Evolutionary conservation across 2,888 invertebrate species (phyloP), one percentile per base, ranked within the genome.

Genomic region (Andrena bicolor): DNA sequence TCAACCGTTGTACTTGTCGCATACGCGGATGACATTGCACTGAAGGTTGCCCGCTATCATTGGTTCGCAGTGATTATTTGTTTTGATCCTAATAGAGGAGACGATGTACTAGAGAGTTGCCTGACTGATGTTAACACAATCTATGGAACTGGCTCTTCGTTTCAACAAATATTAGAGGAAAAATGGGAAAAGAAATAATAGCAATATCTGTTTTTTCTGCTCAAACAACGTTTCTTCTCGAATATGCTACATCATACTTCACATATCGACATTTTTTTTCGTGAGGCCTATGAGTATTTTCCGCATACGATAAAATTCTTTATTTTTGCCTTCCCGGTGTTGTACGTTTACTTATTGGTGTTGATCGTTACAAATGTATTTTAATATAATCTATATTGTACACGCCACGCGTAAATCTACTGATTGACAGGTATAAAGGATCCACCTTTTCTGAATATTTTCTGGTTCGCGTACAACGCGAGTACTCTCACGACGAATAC

Each of bases 141-240:
- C 41, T 16, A 41, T 41, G 41, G 41, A 41, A 16, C 16, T 16
- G 1, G 16, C 41, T 16, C 41, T 41, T 41, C 4, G 26, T 71
- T 49, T 10, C 6, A 16, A 68, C n/a, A 53, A 53, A 56, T 26
- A 51, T 61, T 30, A 51, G 61, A 66, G n/a, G 7, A 58, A 35
- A 6, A 73, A 30, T 56, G 16, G 23, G 8, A 28, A 58, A 5
- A 26, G 13, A 51, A 16, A n/a, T 64, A 60, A 61, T 16, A 28
- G 35, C 66, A 70, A 56, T 32, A n/a, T 8, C 56, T 32, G 1
- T 60, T 32, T 30, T 41, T 63, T 76, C 13, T 26, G 7, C 51
- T 48, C 20, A 70, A 80, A 70, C 49, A 73, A 58, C 41, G 53
- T 86, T 86, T 84, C 80, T 84, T 80, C 32, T 56, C 3, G 48